Evolutionary conservation across 2,888 invertebrate species (phyloP).

Genomic region (Unio pictorum): DNA sequence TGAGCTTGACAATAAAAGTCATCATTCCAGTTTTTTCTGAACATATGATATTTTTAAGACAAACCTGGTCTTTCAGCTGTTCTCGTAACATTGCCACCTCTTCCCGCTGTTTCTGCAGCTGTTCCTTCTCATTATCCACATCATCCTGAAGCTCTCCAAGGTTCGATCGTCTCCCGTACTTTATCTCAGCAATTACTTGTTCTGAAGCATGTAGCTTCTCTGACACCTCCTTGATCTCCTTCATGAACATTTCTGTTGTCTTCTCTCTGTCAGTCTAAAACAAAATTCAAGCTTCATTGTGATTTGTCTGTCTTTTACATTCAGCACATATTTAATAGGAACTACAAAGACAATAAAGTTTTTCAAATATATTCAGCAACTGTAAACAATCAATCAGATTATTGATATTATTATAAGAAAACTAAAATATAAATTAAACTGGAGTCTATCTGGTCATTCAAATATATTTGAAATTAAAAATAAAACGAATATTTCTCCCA

Average conservation of each 20-base stretch:
- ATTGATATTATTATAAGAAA: too few relatives aligned
- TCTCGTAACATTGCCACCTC: constrained; percentile 59
- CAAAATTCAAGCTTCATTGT: constrained; percentile 1
- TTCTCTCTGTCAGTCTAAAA: constrained; percentile 54
- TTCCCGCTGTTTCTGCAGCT: constrained; percentile 52
- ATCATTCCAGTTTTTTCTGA: neutral
- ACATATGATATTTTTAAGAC: neutral
- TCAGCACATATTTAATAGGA: neutral
- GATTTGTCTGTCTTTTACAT: constrained; percentile 7
- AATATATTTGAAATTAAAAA: too few relatives aligned
- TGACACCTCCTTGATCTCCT: constrained; percentile 58
- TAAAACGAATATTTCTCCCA: too few relatives aligned
- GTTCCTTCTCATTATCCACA: constrained; percentile 51
- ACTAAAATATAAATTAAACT: too few relatives aligned
- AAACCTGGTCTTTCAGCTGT: constrained; percentile 56
- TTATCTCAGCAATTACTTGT: constrained; percentile 37
- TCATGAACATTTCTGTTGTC: constrained; percentile 56
- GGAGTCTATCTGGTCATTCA: too few relatives aligned
- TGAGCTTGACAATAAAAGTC: neutral
- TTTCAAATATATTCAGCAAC: too few relatives aligned
- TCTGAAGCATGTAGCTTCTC: constrained; percentile 59
- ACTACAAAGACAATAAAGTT: too few relatives aligned
- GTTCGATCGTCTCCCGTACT: constrained; percentile 47
- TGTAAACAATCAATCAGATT: too few relatives aligned
- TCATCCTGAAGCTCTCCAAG: constrained; percentile 61